Percentiles rank a stretch among this genome's conserved stretches.
These are phyloP conservation scores for Laothoe populi DNA, from an alignment of 2,888 invertebrate genomes.

Conservation along the genomic window DNA sequence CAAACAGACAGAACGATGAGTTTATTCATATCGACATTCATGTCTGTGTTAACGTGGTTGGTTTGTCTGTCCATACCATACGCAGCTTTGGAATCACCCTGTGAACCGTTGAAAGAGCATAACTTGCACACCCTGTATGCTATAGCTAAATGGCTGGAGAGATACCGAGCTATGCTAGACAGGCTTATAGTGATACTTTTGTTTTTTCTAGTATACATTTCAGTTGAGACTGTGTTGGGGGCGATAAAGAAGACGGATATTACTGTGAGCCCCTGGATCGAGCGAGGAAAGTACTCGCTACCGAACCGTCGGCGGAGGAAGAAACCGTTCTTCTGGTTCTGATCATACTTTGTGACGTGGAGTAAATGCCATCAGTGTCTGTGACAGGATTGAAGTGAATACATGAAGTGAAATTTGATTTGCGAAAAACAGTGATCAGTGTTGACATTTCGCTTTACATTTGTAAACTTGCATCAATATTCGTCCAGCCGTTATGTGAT, in stretches of 20 bases:
- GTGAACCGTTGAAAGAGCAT: conserved; percentile 45
- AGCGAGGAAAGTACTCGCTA: conserved; percentile 49
- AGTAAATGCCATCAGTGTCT: too few relatives aligned
- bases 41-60: conserved; percentile 51
- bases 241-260: conserved; percentile 55
- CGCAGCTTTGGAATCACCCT: conserved; percentile 49
- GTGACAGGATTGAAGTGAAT: too few relatives aligned
- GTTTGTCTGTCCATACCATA: conserved; percentile 58
- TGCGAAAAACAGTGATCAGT: too few relatives aligned
- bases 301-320: conserved; percentile 29
- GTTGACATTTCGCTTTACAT: too few relatives aligned
- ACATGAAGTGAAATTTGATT: too few relatives aligned
- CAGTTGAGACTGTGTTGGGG: conserved; percentile 46
- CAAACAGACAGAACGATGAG: conserved; percentile 45
- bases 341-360: too few relatives aligned
- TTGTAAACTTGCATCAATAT: too few relatives aligned
- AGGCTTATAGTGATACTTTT: conserved; percentile 47
- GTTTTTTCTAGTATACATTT: conserved; percentile 45
- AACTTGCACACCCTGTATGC: conserved; percentile 39
- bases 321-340: conserved; percentile 9
- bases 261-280: conserved; percentile 56
- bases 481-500: too few relatives aligned
- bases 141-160: conserved; percentile 43
- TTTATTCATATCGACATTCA: conserved; percentile 51
- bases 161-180: conserved; percentile 48